These are phyloP conservation scores for Nephrotoma guestfalica DNA, from an alignment of 2,888 invertebrate genomes.

Conservation along the genomic window DNA sequence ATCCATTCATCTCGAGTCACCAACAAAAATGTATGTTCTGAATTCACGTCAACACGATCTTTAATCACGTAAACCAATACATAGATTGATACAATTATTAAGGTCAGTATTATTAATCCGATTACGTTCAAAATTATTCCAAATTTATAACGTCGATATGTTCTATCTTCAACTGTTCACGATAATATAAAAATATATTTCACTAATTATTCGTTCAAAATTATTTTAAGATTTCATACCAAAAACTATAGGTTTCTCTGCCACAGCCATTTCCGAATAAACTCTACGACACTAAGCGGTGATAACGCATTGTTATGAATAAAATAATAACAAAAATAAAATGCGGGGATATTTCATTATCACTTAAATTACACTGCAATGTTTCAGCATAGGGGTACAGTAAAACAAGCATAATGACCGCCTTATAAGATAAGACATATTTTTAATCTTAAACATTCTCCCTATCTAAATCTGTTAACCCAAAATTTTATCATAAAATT, in stretches of 20 bases:
- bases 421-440: background rate
- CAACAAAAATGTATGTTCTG: constrained; percentile 28
- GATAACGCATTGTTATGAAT: background rate
- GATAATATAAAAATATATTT: background rate
- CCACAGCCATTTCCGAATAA: background rate
- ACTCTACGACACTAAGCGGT: background rate
- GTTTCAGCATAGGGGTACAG: background rate
- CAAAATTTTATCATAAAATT: background rate
- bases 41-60: background rate
- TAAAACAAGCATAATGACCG: background rate
- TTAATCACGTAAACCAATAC: background rate
- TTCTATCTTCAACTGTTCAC: background rate
- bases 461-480: background rate
- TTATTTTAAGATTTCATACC: background rate
- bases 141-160: background rate
- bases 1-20: constrained; percentile 47
- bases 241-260: background rate
- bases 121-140: background rate
- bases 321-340: background rate
- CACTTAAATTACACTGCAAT: background rate
- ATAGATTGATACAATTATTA: background rate
- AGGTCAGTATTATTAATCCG: background rate
- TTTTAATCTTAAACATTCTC: background rate
- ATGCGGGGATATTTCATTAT: background rate
- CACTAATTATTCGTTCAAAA: background rate